Percentiles rank a stretch among this genome's conserved stretches.
phyloP scores from a whole-genome alignment of 2,888 invertebrate genomes.

The Dicroscelio sp. region DNA sequence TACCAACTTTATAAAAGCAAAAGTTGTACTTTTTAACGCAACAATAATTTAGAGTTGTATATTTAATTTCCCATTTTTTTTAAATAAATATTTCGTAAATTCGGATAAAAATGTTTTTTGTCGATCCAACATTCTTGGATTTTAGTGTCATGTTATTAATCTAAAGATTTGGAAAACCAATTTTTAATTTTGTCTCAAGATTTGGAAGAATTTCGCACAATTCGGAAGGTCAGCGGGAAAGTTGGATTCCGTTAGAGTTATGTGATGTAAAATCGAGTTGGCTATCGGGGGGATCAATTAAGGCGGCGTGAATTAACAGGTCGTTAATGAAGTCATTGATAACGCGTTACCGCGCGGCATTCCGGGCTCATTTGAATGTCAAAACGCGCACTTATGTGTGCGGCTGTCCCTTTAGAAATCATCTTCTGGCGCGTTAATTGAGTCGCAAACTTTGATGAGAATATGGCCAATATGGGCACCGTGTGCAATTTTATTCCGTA shows the following conservation, averaged over 20 bases:
- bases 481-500: constrained; percentile 83
- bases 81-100: no score
- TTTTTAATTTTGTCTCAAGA: no score
- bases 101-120: no score
- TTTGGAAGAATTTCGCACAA: background rate
- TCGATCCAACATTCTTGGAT: no score
- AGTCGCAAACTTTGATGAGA: constrained; percentile 89
- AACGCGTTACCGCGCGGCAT: constrained; percentile 72
- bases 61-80: no score
- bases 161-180: no score
- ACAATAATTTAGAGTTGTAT: no score
- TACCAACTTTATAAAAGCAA: no score
- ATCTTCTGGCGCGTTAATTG: constrained; percentile 86
- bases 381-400: constrained; percentile 68
- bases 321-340: constrained; percentile 80
- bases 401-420: constrained; percentile 80
- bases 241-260: constrained; percentile 17
- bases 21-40: constrained; percentile 62
- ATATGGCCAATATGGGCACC: constrained; percentile 85
- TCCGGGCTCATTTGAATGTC: constrained; percentile 78
- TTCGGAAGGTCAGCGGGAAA: background rate
- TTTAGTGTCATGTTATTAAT: no score
- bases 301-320: constrained; percentile 78
- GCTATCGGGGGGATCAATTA: constrained; percentile 76
- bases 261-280: constrained; percentile 27